Percentiles rank a stretch among this genome's conserved stretches.
Evolutionary conservation across 2,797 vertebrate genomes (phyloP).

Genomic region (Trichosurus vulpecula): DNA sequence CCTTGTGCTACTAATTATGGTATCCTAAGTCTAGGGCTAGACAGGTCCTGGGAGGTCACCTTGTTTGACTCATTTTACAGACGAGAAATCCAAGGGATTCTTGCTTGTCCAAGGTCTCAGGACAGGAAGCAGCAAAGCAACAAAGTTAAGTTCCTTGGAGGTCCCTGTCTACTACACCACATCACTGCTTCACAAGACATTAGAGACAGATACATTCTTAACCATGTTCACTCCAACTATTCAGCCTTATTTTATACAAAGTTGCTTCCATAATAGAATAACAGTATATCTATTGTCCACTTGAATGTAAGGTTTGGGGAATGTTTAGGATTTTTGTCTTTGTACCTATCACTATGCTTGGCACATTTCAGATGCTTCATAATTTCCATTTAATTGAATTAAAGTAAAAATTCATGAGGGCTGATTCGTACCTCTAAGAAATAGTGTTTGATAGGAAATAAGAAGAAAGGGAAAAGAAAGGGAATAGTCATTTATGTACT

Average conservation of each 20-base stretch:
- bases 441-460: not conserved
- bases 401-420: not conserved
- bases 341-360: not conserved
- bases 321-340: not conserved
- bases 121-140: not conserved
- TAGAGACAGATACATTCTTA: not conserved
- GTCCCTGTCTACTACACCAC: not conserved
- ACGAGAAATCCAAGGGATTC: not conserved
- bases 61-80: not conserved
- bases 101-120: not conserved
- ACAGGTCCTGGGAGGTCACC: not conserved
- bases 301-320: not conserved
- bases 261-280: not conserved
- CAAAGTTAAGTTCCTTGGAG: not conserved
- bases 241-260: not conserved
- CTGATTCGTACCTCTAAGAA: conserved; percentile 30
- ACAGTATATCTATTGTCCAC: not conserved
- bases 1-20: not conserved
- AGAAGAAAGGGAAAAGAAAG: not conserved
- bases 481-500: not conserved
- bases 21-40: not conserved
- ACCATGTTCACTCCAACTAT: not conserved
- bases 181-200: not conserved
- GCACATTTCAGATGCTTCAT: not conserved
- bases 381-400: not conserved